phyloP scores from a whole-genome alignment of 37 sponge, comb jelly and placozoan species.

The Amphimedon queenslandica region DNA sequence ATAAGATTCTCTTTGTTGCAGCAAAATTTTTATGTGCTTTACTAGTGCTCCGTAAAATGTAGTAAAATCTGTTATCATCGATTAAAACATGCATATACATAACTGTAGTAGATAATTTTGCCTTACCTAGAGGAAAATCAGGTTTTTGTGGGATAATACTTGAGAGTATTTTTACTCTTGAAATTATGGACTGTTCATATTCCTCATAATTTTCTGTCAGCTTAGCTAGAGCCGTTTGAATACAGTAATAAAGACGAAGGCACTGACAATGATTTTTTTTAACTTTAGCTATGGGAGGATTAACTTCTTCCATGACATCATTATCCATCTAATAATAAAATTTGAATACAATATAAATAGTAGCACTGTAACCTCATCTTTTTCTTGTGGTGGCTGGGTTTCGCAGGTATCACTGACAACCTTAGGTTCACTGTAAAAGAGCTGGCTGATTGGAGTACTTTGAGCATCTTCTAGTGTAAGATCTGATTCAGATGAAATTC shows the following conservation, averaged over 20 bases:
- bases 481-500: slow-evolving; percentile 19
- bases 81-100: too few species aligned
- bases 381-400: too few species aligned
- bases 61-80: too few species aligned
- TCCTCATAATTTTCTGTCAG: slow-evolving; percentile 12
- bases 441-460: slow-evolving; percentile 39
- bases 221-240: slow-evolving; percentile 48
- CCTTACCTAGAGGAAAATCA: slow-evolving; percentile 10
- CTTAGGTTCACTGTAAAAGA: slow-evolving; percentile 36
- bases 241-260: slow-evolving; percentile 29
- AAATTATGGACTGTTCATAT: slow-evolving; percentile 16
- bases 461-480: slow-evolving; percentile 38
- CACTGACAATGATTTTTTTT: not conserved
- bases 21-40: slow-evolving; percentile 24
- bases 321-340: not conserved
- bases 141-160: slow-evolving; percentile 30
- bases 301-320: not conserved
- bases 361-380: too few species aligned
- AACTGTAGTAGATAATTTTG: not conserved
- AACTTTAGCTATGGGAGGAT: too few species aligned
- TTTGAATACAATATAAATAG: too few species aligned
- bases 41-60: slow-evolving; percentile 60
- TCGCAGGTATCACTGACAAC: too few species aligned
- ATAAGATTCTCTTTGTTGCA: slow-evolving; percentile 42
- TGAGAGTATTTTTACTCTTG: slow-evolving; percentile 21